Evolutionary conservation across 2,113 vertebrate genomes (phyloP), one percentile per base, ranked within the genome.

Genomic region (Ptilonorhynchus violaceus): DNA sequence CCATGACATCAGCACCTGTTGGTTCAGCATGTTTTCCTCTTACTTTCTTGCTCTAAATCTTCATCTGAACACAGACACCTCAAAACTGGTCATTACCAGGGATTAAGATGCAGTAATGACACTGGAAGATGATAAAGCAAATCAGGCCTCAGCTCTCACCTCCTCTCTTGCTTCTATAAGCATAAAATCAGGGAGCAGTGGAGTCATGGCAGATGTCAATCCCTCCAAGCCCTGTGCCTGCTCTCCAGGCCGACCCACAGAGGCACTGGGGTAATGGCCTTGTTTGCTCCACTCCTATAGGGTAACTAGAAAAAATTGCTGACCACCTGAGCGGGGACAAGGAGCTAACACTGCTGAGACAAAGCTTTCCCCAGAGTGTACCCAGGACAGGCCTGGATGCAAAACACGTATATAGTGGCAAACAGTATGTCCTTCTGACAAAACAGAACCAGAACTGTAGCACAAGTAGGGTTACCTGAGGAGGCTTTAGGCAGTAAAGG

Each of bases 1-100:
- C 46, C 56, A 4, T 44, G 58, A 68, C 0, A 0, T 64, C 44
- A 37, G 15, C 30, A 50, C 7, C 15, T 3, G 1, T 47, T 1
- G 0, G 37, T 42, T 89, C 25, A 10, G 19, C 25, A 44, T 0
- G 0, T 47, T 82, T 47, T 47, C 20, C 30, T 60, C 44, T 88
- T 27, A 3, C 23, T 66, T 74, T 70, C 39, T 62, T 55, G n/a
- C 33, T 78, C 37, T 42, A 41, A 28, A 37, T 58, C 68, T 58
- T 63, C 47, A 39, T 49, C 55, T n/a, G 52, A 69, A 49, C 23
- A 30, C 0, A 0, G 23, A 55, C 4, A 1, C 42, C 52, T 81
- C n/a, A n/a, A 33, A 63, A 2, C 14, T 75, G 69, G 23, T 46
- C 63, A 18, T 75, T 33, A 10, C 17, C 28, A 11, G 4, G 47